These are phyloP conservation scores for Sus cebifrons DNA, from an alignment of 2,797 vertebrate species.

Conservation along the genomic window DNA sequence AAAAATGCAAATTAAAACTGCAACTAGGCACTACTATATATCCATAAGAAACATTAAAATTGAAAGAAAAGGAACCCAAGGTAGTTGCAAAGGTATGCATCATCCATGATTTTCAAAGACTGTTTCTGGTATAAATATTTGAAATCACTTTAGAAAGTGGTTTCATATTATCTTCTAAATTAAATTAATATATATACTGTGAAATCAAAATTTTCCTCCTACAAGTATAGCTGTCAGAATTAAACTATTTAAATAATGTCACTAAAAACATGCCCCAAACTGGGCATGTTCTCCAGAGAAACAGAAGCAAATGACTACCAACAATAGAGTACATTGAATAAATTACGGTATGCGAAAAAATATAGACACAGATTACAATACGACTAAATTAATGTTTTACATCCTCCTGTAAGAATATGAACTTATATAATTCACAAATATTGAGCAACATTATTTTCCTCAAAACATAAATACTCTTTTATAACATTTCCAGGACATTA, in stretches of 20 bases:
- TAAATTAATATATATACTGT: background rate
- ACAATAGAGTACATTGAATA: background rate
- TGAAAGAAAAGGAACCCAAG: background rate
- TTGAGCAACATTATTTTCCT: background rate
- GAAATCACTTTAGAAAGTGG: background rate
- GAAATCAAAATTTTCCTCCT: background rate
- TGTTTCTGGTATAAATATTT: background rate
- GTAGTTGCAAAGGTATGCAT: background rate
- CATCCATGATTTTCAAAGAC: background rate
- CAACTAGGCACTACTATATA: background rate
- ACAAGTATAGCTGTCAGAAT: background rate
- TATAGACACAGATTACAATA: background rate
- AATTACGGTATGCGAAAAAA: background rate
- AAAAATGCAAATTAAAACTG: background rate
- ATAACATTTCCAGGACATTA: background rate
- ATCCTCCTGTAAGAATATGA: background rate
- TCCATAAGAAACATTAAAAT: background rate
- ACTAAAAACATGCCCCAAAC: no score
- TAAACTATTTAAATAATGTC: background rate
- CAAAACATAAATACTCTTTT: background rate
- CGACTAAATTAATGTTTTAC: background rate
- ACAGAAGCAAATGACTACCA: background rate
- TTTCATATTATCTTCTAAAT: background rate
- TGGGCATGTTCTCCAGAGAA: no score
- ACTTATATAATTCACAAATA: background rate